Base-by-base conservation (phyloP, 2,797 vertebrate species). In the Microhierax caerulescens region DNA sequence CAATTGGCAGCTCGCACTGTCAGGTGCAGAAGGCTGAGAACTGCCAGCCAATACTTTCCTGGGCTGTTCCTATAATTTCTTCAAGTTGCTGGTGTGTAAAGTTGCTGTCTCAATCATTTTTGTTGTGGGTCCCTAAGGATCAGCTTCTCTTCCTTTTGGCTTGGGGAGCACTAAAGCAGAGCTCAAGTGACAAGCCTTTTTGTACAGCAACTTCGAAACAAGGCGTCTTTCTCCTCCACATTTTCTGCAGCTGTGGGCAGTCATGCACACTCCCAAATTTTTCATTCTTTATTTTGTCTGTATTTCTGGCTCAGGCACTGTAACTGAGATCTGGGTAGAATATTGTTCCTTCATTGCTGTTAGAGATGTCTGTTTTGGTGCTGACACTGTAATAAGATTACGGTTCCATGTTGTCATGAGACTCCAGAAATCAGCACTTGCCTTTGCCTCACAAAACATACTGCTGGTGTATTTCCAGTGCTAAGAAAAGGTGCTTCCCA, bases 1-100 rank as follows among this genome's bases (percentile, higher is more conserved):
- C 10, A 74, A 23, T 60, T 94, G 94, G 91, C 24, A 0, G 20
- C 68, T 92, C n/a, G 8, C 9, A 10, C 13, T 87, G 74, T 82
- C 93, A 96, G 95, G 88, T 97, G 96, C 91, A 95, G 82, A 73
- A 81, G 20, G 27, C 50, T 91, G 82, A 83, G 68, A 84, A 86
- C 56, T 75, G 28, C 81, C 78, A 96, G 57, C 37, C 61, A 84
- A 39, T 61, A 7, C 12, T 85, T 90, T 80, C 56, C 68, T 81
- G 41, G 79, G 69, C 20, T 95, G 48, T 68, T 95, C 39, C 70
- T 79, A 92, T 83, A 74, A 81, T 81, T 93, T 74, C 34, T 80
- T 80, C 13, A 69, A 78, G 41, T 88, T 77, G 17, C 36, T 63
- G 19, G 13, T 74, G 23, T 83, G 13, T 67, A 39, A 82, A 89